These are phyloP conservation scores for Microcebus murinus DNA, from an alignment of 2,113 vertebrate species.

Conservation along the genomic window DNA sequence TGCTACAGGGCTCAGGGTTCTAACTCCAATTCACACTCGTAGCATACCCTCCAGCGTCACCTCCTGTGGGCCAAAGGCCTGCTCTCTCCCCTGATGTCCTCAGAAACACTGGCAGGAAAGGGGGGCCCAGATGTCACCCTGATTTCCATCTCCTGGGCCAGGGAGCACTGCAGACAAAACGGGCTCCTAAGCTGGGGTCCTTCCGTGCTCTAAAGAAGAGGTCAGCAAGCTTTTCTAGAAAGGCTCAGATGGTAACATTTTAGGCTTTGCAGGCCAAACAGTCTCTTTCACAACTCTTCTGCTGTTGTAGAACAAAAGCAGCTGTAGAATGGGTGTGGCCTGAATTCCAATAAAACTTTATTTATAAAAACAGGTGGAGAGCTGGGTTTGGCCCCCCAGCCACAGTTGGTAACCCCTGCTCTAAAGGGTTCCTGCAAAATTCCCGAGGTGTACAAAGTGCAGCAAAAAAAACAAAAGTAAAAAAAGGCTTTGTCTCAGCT, in stretches of 20 bases:
- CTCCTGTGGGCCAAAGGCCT: neutral
- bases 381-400: neutral
- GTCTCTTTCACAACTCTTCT: neutral
- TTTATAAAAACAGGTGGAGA: neutral
- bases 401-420: neutral
- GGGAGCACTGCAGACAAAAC: neutral
- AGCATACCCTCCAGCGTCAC: too few relatives aligned
- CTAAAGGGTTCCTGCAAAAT: neutral
- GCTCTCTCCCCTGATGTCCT: neutral
- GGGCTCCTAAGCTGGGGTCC: neutral
- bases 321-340: neutral
- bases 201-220: neutral
- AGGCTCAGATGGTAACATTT: neutral
- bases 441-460: neutral
- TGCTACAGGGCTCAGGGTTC: neutral
- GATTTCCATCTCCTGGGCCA: neutral
- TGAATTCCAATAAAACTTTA: constrained; percentile 28
- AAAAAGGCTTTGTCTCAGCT: neutral
- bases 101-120: neutral
- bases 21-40: neutral
- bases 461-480: too few relatives aligned
- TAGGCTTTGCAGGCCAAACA: fast-evolving
- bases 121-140: fast-evolving
- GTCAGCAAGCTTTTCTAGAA: neutral
- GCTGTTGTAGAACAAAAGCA: neutral